phyloP scores from a whole-genome alignment of 1,140 invertebrate genomes.

The Chionoecetes opilio region DNA sequence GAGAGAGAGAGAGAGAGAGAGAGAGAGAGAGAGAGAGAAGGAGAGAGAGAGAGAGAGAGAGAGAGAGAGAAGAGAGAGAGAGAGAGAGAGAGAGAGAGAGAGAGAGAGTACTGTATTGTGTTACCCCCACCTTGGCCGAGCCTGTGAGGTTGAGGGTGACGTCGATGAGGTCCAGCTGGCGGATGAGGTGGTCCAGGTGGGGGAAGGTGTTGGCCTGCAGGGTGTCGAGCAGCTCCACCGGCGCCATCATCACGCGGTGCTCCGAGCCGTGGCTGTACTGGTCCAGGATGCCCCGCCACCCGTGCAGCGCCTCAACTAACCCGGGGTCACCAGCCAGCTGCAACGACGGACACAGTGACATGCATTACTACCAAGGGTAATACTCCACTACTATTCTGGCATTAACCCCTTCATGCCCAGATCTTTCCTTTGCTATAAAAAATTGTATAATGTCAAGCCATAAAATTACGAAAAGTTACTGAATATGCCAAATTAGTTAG shows the following conservation, averaged over 20 bases:
- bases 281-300: constrained; percentile 88
- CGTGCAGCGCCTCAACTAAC: constrained; percentile 84
- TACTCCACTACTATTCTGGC: no score
- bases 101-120: no score
- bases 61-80: background rate
- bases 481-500: no score
- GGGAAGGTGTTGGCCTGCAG: constrained; percentile 82
- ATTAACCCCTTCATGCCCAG: no score
- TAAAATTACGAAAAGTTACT: no score
- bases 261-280: constrained; percentile 61
- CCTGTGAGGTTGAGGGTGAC: constrained; percentile 86
- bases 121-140: constrained; percentile 84
- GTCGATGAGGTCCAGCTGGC: constrained; percentile 89
- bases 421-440: no score
- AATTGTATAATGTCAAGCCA: no score
- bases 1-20: background rate
- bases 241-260: constrained; percentile 87
- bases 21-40: no score
- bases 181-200: constrained; percentile 85
- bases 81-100: constrained; percentile 44
- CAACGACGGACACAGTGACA: constrained; percentile 21
- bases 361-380: no score
- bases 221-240: constrained; percentile 84
- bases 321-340: constrained; percentile 82
- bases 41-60: background rate